Evolutionary conservation across 2,113 vertebrate species (phyloP), one percentile per base, ranked within the genome.

Genomic region (Potamarius usumacintae): DNA sequence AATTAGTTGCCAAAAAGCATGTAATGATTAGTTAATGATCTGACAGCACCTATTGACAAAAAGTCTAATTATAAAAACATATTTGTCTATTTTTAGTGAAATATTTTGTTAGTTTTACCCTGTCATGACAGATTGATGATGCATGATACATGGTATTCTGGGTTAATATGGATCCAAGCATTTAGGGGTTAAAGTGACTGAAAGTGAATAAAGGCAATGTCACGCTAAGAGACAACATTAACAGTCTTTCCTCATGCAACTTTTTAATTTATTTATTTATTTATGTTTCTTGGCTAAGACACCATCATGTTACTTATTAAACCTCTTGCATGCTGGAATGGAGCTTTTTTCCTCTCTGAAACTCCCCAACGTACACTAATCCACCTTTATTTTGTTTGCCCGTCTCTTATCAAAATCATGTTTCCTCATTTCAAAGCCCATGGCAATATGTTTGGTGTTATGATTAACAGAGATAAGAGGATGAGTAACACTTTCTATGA

Each of bases 241-340:
- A 18, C 12, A 42, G 18, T 34, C 15, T 20, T 72, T 72, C 34
- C 34, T 48, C 30, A 42, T 42, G 30, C 0, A 48, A 18, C 69
- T 8, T 74, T 17, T 71, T 25, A 5, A 1, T 48, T 71, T 34
- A 57, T 57, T 27, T 7, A 18, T 34, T 58, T 6, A 74, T 8
- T 30, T 52, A 10, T 84, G 1, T 20, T 22, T 69, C 11, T 50
- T 58, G 22, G 30, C 20, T 71, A 55, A 1, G 63, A 10, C 48
- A 69, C 15, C 65, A 55, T 55, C 52, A 57, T 55, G 11, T 18
- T 74, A 22, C 20, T 77, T 12, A 57, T 65, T 77, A n/a, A 53
- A 69, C 58, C 11, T n/a, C 62, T 30, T 86, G 60, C 77, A 86
- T 81, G 76, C 50, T 80, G 7, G 50, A 74, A 34, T 69, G 10